Percentiles rank a stretch among this genome's conserved stretches.
Conservation (phyloP, 1,140 invertebrate species). For the Spodoptera litura region DNA sequence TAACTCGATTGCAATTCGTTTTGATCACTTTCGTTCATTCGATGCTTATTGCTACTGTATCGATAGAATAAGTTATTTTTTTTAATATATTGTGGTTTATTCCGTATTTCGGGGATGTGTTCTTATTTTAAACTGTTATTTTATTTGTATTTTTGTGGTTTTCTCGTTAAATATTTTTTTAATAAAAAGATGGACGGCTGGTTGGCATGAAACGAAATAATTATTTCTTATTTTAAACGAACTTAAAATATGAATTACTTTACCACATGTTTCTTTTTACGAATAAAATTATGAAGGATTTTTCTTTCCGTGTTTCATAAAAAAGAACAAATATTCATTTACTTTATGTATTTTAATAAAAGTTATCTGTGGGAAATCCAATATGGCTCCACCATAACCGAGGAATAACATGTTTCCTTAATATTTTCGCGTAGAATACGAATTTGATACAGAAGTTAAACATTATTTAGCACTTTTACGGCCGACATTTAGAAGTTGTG, state of each 20-base stretch:
- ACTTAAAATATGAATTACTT: no score
- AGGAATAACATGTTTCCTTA: not conserved
- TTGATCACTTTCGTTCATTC: conserved; percentile 38
- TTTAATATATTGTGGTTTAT: conserved; percentile 10
- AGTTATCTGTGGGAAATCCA: not conserved
- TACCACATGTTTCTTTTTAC: no score
- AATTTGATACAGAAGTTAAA: conserved; percentile 33
- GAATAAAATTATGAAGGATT: no score
- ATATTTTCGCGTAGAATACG: conserved; percentile 12
- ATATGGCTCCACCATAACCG: not conserved
- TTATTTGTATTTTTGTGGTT: not conserved
- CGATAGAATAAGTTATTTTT: conserved; percentile 30
- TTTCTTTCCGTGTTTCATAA: no score
- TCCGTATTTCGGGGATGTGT: not conserved
- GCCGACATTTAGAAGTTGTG: conserved; percentile 19
- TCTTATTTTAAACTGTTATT: not conserved
- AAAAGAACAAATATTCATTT: not conserved
- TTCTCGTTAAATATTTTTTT: no score
- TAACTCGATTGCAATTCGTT: conserved; percentile 37
- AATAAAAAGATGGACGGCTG: no score
- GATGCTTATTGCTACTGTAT: conserved; percentile 38
- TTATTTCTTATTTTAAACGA: no score
- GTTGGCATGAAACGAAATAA: no score
- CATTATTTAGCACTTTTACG: conserved; percentile 29
- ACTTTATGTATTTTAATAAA: not conserved